These are phyloP conservation scores for Drosophila nasuta DNA, from an alignment of 1,140 invertebrate species.

Conservation along the genomic window DNA sequence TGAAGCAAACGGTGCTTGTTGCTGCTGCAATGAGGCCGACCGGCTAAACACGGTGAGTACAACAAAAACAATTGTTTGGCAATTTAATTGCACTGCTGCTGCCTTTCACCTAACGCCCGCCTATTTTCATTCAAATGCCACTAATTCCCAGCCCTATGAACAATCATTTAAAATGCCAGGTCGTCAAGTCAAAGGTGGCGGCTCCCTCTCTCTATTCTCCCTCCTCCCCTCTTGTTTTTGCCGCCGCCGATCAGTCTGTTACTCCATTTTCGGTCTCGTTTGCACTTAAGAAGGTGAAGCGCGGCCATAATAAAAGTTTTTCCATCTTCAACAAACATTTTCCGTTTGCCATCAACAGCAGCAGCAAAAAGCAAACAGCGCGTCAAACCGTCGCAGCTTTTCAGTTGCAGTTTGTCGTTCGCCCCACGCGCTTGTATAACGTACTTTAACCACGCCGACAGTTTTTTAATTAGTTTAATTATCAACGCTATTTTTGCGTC, in stretches of 20 bases:
- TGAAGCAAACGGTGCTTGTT: slow-evolving; percentile 47
- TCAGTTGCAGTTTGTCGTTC: slow-evolving; percentile 84
- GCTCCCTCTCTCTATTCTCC: not conserved
- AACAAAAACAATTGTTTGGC: slow-evolving; percentile 48
- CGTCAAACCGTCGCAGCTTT: slow-evolving; percentile 47
- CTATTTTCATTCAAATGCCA: slow-evolving; percentile 21
- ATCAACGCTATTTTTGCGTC: slow-evolving; percentile 3
- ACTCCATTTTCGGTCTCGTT: slow-evolving; percentile 69
- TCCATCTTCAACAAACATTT: slow-evolving; percentile 69
- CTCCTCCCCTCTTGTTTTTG: slow-evolving; percentile 32
- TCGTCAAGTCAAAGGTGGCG: slow-evolving; percentile 44
- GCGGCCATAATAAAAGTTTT: slow-evolving; percentile 40
- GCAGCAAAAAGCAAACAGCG: slow-evolving; percentile 15
- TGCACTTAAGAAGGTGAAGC: not conserved
- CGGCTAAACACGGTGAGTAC: slow-evolving; percentile 8
- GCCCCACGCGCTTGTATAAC: slow-evolving; percentile 60
- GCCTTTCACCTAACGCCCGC: slow-evolving; percentile 60
- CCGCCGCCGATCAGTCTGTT: slow-evolving; percentile 16
- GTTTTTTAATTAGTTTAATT: slow-evolving; percentile 35
- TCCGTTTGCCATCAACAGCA: slow-evolving; percentile 52
- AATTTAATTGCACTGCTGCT: slow-evolving; percentile 65
- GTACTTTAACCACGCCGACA: slow-evolving; percentile 12
- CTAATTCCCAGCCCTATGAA: slow-evolving; percentile 59
- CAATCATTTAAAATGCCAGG: slow-evolving; percentile 68
- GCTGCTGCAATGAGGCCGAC: slow-evolving; percentile 46